Conservation (phyloP, 2,113 vertebrate species). For the Callipepla californica region DNA sequence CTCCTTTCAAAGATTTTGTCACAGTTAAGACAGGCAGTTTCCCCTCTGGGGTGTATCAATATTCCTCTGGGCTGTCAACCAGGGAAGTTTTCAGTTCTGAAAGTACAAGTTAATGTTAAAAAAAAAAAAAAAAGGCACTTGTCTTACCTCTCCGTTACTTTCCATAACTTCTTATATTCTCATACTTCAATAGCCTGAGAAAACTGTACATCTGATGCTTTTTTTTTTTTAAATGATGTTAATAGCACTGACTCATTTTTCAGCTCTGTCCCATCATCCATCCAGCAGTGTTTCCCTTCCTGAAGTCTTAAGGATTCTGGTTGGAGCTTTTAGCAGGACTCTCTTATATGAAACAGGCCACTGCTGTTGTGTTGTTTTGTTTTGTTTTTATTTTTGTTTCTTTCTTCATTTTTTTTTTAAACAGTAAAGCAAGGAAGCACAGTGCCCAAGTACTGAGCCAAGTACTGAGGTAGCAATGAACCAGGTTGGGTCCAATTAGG, state of each 20-base stretch:
- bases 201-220: not conserved
- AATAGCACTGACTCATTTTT: not conserved
- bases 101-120: not conserved
- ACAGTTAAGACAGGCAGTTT: slow-evolving; percentile 29
- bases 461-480: not conserved
- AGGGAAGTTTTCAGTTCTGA: not conserved
- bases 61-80: slow-evolving; percentile 27
- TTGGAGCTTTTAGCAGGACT: not conserved
- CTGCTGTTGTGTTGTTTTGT: not conserved
- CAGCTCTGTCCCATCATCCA: not conserved
- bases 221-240: not conserved
- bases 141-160: not conserved
- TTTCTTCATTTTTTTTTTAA: not conserved
- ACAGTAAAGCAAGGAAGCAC: not conserved
- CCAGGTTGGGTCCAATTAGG: not conserved
- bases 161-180: not conserved
- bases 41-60: slow-evolving; percentile 30
- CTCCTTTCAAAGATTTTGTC: slow-evolving; percentile 48
- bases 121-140: not conserved
- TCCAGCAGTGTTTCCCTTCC: not conserved
- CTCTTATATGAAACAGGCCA: not conserved
- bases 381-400: not conserved
- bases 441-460: not conserved
- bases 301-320: not conserved
- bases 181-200: not conserved